Evolutionary conservation across 2,113 vertebrate genomes (phyloP), one percentile per base, ranked within the genome.

Genomic region (Procavia capensis): DNA sequence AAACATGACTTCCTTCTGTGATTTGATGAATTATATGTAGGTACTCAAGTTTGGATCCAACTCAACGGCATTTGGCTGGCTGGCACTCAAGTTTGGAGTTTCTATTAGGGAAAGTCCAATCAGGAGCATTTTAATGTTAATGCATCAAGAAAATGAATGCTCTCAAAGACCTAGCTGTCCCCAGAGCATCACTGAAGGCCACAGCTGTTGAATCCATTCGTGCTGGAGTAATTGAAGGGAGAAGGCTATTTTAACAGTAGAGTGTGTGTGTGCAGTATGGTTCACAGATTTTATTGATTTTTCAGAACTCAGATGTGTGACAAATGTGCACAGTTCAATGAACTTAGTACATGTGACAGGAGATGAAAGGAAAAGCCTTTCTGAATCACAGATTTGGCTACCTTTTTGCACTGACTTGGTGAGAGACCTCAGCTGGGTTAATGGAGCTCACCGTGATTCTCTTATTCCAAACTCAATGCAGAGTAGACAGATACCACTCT

Each of bases 271-370:
- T 20, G 20, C 31, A 39, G 0, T 24, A 93, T 27, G 39, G 47
- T 90, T 91, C 47, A 63, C 16, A 79, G n/a, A 91, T 61, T 85
- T 68, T 34, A 45, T 25, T 87, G 34, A 72, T 45, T 94, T 91
- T 95, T 39, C 25, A 79, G 9, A 84, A 59, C 50, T 94, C 75
- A 45, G 22, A 6, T 75, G 34, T 36, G 43, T 87, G 29, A 61
- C 24, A 68, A 57, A 75, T 25, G 19, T 4, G 6, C 43, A 72
- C 27, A 20, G 36, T 13, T 84, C 81, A 31, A 24, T 79, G 82
- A 61, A 17, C 16, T 43, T 25, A 14, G 20, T 2, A 29, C 14
- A 85, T 0, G 7, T 0, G 9, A 16, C 4, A 54, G 78, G 50
- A 27, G 16, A 0, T 31, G 9, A n/a, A 31, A 61, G 39, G 39